Evolutionary conservation across 1,140 invertebrate species (phyloP).

Genomic region (Anastatus disparis): DNA sequence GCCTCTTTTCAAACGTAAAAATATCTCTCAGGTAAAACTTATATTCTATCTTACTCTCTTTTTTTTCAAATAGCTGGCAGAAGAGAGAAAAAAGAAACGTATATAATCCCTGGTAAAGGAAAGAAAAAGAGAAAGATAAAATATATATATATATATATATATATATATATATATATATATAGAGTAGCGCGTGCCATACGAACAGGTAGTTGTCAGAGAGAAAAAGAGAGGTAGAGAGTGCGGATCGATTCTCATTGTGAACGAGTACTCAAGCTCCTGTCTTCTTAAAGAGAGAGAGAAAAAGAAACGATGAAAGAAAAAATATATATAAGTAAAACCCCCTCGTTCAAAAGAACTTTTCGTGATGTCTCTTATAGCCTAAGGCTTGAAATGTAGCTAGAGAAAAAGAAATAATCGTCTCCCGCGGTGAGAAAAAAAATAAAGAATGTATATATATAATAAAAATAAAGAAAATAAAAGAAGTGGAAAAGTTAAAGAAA

Average conservation of each 20-base stretch:
- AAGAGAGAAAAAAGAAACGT: background rate
- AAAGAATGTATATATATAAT: too few species aligned
- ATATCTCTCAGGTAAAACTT: conserved; percentile 13
- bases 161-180: background rate
- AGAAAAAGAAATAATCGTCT: background rate
- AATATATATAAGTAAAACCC: too few species aligned
- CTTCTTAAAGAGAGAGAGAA: background rate
- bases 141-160: too few species aligned
- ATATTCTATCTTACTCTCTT: background rate
- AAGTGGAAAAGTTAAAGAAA: conserved; percentile 21
- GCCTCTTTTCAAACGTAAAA: background rate
- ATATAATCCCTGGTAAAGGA: too few species aligned
- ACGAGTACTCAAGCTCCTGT: background rate
- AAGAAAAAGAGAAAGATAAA: background rate
- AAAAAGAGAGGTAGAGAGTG: too few species aligned
- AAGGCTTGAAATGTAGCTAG: background rate
- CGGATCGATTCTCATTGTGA: conserved; percentile 41
- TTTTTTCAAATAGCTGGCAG: background rate
- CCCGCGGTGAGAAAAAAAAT: conserved; percentile 7
- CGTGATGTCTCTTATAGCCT: too few species aligned
- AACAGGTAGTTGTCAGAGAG: conserved; percentile 44
- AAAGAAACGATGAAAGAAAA: background rate
- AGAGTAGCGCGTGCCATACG: conserved; percentile 34
- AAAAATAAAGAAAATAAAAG: too few species aligned
- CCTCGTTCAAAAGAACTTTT: too few species aligned